These are phyloP conservation scores for Rhimphoctona megacephalus DNA, from an alignment of 2,888 invertebrate genomes.

Conservation along the genomic window DNA sequence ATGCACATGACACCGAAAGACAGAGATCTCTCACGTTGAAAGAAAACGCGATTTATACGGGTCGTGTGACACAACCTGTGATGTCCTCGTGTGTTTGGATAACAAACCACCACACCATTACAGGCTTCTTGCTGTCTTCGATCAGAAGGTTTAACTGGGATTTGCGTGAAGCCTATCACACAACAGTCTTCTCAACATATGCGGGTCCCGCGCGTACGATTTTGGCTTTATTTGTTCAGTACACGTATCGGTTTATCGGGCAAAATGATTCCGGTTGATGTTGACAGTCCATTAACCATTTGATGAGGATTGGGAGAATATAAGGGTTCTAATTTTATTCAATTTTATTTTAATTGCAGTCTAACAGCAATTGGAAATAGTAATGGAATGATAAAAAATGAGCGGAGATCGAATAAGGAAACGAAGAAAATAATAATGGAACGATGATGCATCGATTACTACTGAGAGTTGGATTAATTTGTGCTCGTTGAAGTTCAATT, in stretches of 20 bases:
- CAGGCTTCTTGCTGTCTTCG: constrained; percentile 52
- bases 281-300: constrained; percentile 24
- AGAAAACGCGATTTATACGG: constrained; percentile 71
- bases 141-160: constrained; percentile 56
- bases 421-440: not conserved
- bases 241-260: constrained; percentile 35
- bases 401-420: not conserved
- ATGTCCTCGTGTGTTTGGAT: constrained; percentile 45
- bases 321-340: not conserved
- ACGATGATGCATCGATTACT: not conserved
- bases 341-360: not conserved
- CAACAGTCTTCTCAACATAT: constrained; percentile 53
- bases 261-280: constrained; percentile 5
- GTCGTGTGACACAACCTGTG: constrained; percentile 64
- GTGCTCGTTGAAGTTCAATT: no score
- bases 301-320: not conserved
- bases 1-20: constrained; percentile 9
- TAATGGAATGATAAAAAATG: not conserved
- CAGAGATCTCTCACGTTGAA: constrained; percentile 34
- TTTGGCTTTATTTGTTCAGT: constrained; percentile 42
- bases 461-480: not conserved
- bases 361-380: not conserved
- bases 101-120: constrained; percentile 58
- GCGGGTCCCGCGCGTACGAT: constrained; percentile 42
- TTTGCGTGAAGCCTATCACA: constrained; percentile 62